Evolutionary conservation across 2,888 invertebrate species (phyloP).

Genomic region (Exocentrus adspersus): DNA sequence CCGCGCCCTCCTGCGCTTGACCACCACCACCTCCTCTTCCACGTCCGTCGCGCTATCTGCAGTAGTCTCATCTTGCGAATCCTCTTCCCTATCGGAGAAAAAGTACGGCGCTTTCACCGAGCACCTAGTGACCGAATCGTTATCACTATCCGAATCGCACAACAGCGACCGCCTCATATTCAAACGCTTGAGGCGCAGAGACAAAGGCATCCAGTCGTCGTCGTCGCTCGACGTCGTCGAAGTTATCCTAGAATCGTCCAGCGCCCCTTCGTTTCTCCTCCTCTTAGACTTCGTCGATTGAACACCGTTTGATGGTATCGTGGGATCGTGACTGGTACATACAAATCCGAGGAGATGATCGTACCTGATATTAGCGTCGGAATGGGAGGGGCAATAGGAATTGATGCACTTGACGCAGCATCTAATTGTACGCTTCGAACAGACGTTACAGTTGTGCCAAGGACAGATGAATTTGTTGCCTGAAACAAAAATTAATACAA

Average conservation of each 20-base stretch:
- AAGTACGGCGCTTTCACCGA: slow-evolving; percentile 21
- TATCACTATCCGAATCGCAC: slow-evolving; percentile 17
- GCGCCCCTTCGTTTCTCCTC: slow-evolving; percentile 43
- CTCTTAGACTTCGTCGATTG: slow-evolving; percentile 8
- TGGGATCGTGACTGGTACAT: slow-evolving; percentile 54
- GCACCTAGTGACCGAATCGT: slow-evolving; percentile 8
- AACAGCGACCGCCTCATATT: not conserved
- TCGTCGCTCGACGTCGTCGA: slow-evolving; percentile 26
- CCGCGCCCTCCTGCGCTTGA: slow-evolving; percentile 24
- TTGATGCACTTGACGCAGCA: slow-evolving; percentile 60
- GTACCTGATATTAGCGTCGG: slow-evolving; percentile 58
- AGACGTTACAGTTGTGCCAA: slow-evolving; percentile 61
- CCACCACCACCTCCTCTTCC: slow-evolving; percentile 17
- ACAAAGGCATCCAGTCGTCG: slow-evolving; percentile 5
- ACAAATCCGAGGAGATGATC: slow-evolving; percentile 57
- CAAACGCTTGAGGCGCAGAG: not conserved
- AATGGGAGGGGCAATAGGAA: slow-evolving; percentile 61
- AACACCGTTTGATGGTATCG: slow-evolving; percentile 12
- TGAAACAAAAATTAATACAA: too few species aligned
- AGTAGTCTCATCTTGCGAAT: slow-evolving; percentile 32
- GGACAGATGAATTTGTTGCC: slow-evolving; percentile 60
- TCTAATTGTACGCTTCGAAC: slow-evolving; percentile 59
- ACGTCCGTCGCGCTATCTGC: slow-evolving; percentile 34
- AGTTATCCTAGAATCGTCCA: slow-evolving; percentile 44
- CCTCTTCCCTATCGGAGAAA: slow-evolving; percentile 8